Evolutionary conservation across 2,888 invertebrate genomes (phyloP), one percentile per base, ranked within the genome.

Genomic region (Eilema caniola): DNA sequence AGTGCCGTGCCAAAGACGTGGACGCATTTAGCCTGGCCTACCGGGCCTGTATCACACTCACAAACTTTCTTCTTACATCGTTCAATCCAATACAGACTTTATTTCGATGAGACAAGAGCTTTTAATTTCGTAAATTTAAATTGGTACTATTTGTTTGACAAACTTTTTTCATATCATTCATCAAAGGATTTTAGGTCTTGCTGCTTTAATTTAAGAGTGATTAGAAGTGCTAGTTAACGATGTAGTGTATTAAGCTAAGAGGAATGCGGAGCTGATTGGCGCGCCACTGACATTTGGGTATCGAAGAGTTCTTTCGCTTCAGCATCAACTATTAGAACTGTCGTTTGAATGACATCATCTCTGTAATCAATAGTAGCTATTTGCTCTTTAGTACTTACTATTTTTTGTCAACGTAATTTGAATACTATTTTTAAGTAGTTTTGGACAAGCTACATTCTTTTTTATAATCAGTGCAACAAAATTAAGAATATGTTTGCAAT

Each of bases 11-110:
- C 93, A 93, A 82, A 89, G 90, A 88, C 89, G 87, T 78, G 85
- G 88, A 92, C 94, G 89, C 86, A 88, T 93, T 92, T 95, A 95
- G 94, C 87, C 80, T 87, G 88, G 86, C 89, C 89, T 90, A 90
- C 89, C 92, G 89, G 90, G 89, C 91, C 86, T 86, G 85, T 79
- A 72, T 79, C 77, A 77, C 79, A 84, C 81, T 80, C 78, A 83
- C 90, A 86, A 87, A 92, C 92, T 93, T 92, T 91, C 91, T 90
- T 89, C 83, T 76, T 76, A 76, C 81, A 78, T 78, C 83, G 82
- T 85, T 84, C 87, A 86, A 85, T 88, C 86, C 79, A 92, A 86
- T 88, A 86, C 83, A 82, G 78, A 90, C 91, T 89, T 89, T 91
- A 87, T 76, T 73, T 82, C 74, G 66, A 63, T 66, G 73, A 72